These are phyloP conservation scores for Falcunculus frontatus DNA, from an alignment of 2,113 vertebrate species.

Conservation along the genomic window DNA sequence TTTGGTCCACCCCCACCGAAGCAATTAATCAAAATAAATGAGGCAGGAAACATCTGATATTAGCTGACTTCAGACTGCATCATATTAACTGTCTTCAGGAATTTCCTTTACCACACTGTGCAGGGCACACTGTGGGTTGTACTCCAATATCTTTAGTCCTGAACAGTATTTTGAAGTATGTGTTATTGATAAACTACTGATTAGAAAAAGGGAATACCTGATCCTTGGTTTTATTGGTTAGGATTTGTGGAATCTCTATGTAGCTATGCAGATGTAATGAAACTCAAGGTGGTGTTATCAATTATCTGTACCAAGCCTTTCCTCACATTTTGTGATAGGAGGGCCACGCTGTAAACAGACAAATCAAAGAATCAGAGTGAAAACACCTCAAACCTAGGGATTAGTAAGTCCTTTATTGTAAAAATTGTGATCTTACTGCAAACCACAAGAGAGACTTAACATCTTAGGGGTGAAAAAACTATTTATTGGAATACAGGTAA, in stretches of 20 bases:
- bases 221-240: not conserved
- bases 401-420: not conserved
- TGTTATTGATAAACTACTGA: not conserved
- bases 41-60: constrained; percentile 29
- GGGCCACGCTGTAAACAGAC: not conserved
- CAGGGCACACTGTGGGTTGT: not conserved
- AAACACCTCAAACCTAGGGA: not conserved
- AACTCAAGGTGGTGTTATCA: not conserved
- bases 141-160: not conserved
- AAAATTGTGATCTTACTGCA: not conserved
- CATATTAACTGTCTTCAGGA: not conserved
- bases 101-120: not conserved
- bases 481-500: too few species aligned
- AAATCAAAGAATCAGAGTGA: not conserved
- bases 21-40: constrained; percentile 60
- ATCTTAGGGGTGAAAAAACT: not conserved
- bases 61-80: not conserved
- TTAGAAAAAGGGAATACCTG: not conserved
- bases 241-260: not conserved
- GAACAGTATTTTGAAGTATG: not conserved
- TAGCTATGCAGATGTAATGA: not conserved
- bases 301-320: not conserved
- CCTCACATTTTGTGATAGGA: not conserved
- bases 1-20: not conserved
- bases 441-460: not conserved